phyloP scores from a whole-genome alignment of 2,797 vertebrate species.

The Synanceia verrucosa region DNA sequence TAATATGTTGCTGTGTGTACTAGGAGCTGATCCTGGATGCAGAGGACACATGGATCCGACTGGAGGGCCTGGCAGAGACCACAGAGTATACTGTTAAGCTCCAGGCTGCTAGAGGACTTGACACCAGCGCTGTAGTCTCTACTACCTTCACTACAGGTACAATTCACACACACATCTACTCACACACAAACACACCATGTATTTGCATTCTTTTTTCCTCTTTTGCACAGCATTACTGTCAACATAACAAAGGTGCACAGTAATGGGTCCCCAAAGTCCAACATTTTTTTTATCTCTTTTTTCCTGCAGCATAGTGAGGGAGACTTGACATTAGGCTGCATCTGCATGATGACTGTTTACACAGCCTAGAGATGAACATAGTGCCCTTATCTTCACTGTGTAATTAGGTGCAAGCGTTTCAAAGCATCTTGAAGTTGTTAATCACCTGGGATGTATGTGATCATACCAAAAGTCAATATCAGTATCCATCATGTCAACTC shows the following conservation, averaged over 20 bases:
- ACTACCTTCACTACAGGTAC: constrained; percentile 93
- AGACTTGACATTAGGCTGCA: constrained; percentile 43
- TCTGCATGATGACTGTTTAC: constrained; percentile 23
- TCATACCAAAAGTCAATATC: constrained; percentile 2
- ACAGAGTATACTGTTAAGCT: constrained; percentile 92
- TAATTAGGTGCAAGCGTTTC: constrained; percentile 10
- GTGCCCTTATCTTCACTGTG: constrained; percentile 11
- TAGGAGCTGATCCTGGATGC: constrained; percentile 97
- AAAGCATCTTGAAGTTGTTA: background rate
- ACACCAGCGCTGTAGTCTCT: constrained; percentile 86
- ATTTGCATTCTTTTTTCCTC: constrained; percentile 3
- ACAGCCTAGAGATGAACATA: constrained; percentile 8
- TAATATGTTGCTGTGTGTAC: background rate
- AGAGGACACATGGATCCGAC: constrained; percentile 96
- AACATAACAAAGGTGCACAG: constrained; percentile 25
- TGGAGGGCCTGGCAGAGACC: constrained; percentile 93
- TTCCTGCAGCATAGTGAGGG: constrained; percentile 1
- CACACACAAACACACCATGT: constrained; percentile 2
- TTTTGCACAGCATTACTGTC: constrained; percentile 1
- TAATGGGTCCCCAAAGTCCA: constrained; percentile 36
- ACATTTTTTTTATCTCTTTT: constrained; percentile 16
- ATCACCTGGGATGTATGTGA: constrained; percentile 6
- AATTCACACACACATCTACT: background rate
- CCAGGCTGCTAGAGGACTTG: constrained; percentile 89
- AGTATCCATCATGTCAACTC: constrained; percentile 8